Percentiles rank a stretch among this genome's conserved stretches.
phyloP scores from a whole-genome alignment of 2,888 invertebrate genomes.

The Eupithecia insigniata region DNA sequence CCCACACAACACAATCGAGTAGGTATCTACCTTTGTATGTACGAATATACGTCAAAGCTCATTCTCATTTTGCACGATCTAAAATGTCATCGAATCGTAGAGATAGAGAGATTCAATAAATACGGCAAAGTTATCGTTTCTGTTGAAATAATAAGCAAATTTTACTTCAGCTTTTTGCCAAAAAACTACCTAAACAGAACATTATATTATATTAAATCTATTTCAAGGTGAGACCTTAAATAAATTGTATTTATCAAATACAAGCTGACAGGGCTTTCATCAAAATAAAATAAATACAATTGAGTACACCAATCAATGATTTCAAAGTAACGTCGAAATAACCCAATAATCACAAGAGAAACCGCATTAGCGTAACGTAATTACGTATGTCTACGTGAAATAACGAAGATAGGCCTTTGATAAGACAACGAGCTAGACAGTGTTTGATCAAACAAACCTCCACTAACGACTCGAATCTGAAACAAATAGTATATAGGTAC shows the following conservation, averaged over 20 bases:
- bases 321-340: conserved; percentile 12
- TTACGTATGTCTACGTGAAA: conserved; percentile 8
- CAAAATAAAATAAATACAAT: conserved; percentile 11
- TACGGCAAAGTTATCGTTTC: neutral
- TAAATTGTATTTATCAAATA: neutral
- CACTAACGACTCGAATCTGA: conserved; percentile 2
- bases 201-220: neutral
- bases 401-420: conserved; percentile 4
- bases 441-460: neutral
- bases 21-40: conserved; percentile 11
- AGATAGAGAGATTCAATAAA: conserved; percentile 12
- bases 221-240: neutral
- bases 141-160: neutral
- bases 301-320: neutral
- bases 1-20: neutral
- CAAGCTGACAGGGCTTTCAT: neutral
- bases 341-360: conserved; percentile 12
- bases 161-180: neutral
- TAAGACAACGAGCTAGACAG: neutral
- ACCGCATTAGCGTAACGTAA: conserved; percentile 13
- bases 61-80: conserved; percentile 3
- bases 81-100: conserved; percentile 15
- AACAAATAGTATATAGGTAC: no score
- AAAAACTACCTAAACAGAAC: neutral
- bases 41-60: conserved; percentile 5